Base-by-base conservation (phyloP, 23 tunicate genomes). In the Trididemnum nubilum region DNA sequence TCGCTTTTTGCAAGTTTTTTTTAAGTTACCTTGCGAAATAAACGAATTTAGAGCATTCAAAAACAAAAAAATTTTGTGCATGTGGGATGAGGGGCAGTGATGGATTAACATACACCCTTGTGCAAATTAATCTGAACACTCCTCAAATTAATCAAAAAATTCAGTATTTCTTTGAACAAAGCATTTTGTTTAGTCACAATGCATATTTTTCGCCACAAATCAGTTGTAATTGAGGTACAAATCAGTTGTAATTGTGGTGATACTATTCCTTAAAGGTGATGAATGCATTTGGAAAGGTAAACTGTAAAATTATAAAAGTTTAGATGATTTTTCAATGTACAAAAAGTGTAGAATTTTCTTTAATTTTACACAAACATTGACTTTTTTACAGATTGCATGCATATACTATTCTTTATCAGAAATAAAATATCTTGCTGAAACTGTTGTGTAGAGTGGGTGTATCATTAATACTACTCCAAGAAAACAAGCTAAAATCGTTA, bases 51-150 rank as follows among this genome's bases (percentile, higher is more conserved):
- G n/a, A n/a, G n/a, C n/a, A n/a, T n/a, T n/a, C n/a, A n/a, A n/a
- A n/a, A n/a, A n/a, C n/a, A n/a, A n/a, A n/a, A n/a, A n/a, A n/a
- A n/a, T n/a, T n/a, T n/a, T n/a, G n/a, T n/a, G n/a, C n/a, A n/a
- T n/a, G n/a, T n/a, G n/a, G n/a, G n/a, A n/a, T n/a, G n/a, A n/a
- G n/a, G n/a, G n/a, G n/a, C n/a, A n/a, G n/a, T n/a, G n/a, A n/a
- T n/a, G n/a, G n/a, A n/a, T n/a, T n/a, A n/a, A n/a, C n/a, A n/a
- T n/a, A 67, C 38, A 67, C 74, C 74, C 37, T 67, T 67, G 74
- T 33, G 74, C 74, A 67, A 67, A 67, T 67, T 67, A 67, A 67
- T 67, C 74, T 67, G 74, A 33, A 33, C 74, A 32, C 74, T 67
- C 7, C n/a, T 67, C 22, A 67, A 67, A 67, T 61, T 61, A 61